A percentile compares a stretch with the other conserved stretches of the same genome.
These are phyloP conservation scores for Rhinoderma darwinii DNA, from an alignment of 2,113 vertebrate species.

Conservation along the genomic window DNA sequence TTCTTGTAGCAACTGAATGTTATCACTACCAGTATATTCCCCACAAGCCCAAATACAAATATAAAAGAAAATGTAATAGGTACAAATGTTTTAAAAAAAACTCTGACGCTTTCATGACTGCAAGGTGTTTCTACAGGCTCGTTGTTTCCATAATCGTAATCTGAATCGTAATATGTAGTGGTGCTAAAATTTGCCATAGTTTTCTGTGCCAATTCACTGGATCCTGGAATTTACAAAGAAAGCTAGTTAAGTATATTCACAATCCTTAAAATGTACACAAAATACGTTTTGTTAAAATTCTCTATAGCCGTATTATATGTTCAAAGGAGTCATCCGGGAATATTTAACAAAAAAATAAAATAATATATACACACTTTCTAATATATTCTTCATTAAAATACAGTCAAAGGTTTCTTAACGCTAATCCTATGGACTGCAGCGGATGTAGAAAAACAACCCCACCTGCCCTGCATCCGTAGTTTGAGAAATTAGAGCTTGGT, in stretches of 20 bases:
- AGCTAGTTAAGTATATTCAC: not conserved
- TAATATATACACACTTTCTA: no score
- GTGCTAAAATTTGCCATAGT: fast-evolving
- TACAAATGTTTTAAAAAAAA: constrained; percentile 70
- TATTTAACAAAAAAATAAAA: no score
- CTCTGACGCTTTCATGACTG: constrained; percentile 63
- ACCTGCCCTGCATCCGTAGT: no score
- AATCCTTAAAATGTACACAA: no score
- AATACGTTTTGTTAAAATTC: no score
- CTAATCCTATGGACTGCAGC: no score
- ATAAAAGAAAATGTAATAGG: constrained; percentile 78
- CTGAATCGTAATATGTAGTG: not conserved
- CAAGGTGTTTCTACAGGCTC: constrained; percentile 30
- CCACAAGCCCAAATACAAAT: constrained; percentile 80
- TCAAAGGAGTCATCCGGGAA: no score
- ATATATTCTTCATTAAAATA: no score
- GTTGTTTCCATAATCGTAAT: not conserved
- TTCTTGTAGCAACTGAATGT: constrained; percentile 86
- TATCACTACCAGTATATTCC: constrained; percentile 85
- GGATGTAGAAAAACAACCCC: no score
- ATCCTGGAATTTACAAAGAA: not conserved
- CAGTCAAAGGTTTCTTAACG: no score
- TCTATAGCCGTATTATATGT: no score
- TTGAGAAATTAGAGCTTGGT: no score
- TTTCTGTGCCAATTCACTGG: not conserved